Base-by-base conservation (phyloP, 1,140 invertebrate species). In the Rhyacophila brunnea region DNA sequence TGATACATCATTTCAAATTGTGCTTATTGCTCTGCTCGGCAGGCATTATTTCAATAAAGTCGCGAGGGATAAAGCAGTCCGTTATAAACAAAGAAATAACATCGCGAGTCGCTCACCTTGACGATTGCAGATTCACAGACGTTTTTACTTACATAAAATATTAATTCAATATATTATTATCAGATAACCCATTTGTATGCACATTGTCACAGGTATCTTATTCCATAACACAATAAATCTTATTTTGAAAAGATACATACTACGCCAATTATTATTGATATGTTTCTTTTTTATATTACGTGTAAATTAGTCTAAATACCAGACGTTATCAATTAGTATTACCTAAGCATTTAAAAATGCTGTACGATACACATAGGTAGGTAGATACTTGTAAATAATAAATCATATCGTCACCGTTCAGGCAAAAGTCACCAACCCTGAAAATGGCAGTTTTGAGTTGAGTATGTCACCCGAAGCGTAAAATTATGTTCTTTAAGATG, bases 41-140 rank as follows among this genome's bases (percentile, higher is more conserved):
- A n/a, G 23, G 43, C 53, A 55, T 20, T 55, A 47, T 55, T 47
- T 35, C 53, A 55, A 47, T 55, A 55, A 38, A 36, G 44, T 55
- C 53, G 32, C 32, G 19, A 38, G 17, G n/a, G 32, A 47, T 47
- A 55, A 38, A 32, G 28, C 32, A 17, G 23, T 55, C 53, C 43
- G 43, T 55, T 46, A 55, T 55, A 46, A 46, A 53, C 34, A 43
- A 43, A 28, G 11, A 51, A 35, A 32, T 54, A 54, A 28, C 17
- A 19, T 36, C 13, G 28, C 11, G 44, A 36, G 32, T 32, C 23
- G 53, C 43, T 55, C 44, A 55, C 44, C 44, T 55, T 47, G 28
- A 28, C 13, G 13, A 18, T 10, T 32, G 13, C 36, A 13, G 13
- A 32, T 48, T 48, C 46, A 48, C 5, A 32, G 46, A n/a, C 46